phyloP scores from a whole-genome alignment of 2,113 vertebrate genomes.

The Scomber scombrus region DNA sequence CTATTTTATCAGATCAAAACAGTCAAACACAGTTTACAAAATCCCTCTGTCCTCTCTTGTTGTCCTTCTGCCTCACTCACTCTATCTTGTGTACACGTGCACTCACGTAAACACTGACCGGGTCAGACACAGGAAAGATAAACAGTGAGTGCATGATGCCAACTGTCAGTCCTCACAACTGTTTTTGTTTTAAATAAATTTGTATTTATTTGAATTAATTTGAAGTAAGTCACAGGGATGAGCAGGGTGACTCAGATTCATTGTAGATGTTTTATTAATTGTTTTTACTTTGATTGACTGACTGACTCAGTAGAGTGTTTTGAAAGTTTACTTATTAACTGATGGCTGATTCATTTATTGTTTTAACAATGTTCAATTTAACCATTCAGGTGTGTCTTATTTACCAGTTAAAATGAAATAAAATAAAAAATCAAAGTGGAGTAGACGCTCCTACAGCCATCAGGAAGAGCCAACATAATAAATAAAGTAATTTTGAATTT shows the following conservation, averaged over 20 bases:
- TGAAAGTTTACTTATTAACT: background rate
- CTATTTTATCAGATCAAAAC: background rate
- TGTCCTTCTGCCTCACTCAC: background rate
- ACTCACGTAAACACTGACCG: conserved; percentile 33
- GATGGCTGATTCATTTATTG: background rate
- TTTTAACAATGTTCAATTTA: no score
- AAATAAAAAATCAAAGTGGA: no score
- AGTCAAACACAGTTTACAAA: conserved; percentile 9
- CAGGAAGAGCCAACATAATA: no score
- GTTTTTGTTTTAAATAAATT: background rate
- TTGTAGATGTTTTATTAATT: no score
- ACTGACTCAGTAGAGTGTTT: background rate
- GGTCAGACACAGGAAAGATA: conserved; percentile 36
- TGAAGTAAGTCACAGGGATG: no score
- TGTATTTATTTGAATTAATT: no score
- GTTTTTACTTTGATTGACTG: background rate
- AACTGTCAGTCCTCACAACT: background rate
- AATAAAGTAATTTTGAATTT: no score
- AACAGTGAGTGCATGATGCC: conserved; percentile 42
- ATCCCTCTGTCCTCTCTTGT: background rate
- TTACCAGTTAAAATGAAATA: no score
- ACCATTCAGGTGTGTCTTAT: no score
- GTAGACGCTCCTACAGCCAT: no score
- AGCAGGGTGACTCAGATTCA: background rate
- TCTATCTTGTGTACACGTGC: background rate